phyloP scores from a whole-genome alignment of 2,113 vertebrate species.

The Microcebus tavaratra region DNA sequence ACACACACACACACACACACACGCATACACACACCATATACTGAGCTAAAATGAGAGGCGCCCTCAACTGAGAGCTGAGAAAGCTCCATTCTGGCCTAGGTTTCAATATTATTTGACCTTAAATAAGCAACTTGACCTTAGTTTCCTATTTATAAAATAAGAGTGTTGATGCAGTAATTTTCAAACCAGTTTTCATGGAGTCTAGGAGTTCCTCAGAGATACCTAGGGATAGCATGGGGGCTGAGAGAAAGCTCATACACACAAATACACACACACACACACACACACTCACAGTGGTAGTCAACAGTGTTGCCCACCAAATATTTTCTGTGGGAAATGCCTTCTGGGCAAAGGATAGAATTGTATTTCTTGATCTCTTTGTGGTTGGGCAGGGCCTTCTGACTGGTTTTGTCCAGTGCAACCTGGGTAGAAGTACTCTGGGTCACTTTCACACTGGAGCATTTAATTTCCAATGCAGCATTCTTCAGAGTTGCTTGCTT shows the following conservation, averaged over 20 bases:
- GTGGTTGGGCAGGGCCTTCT: not conserved
- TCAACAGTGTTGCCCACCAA: not conserved
- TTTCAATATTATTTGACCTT: constrained; percentile 21
- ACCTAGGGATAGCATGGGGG: not conserved
- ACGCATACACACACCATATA: not conserved
- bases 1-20: not conserved
- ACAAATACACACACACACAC: not conserved
- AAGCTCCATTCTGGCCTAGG: not conserved
- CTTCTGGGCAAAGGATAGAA: not conserved
- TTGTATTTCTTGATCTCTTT: not conserved
- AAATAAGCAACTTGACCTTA: not conserved
- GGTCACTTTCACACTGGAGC: not conserved
- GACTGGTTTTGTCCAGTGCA: not conserved
- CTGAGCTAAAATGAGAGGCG: not conserved
- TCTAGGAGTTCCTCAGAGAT: not conserved
- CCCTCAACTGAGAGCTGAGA: not conserved
- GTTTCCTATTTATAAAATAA: not conserved
- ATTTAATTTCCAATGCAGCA: not conserved
- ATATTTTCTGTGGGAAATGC: not conserved
- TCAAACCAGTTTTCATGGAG: not conserved
- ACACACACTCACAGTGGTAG: not conserved
- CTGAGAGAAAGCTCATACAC: not conserved
- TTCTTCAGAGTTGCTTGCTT: not conserved
- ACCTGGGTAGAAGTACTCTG: not conserved
- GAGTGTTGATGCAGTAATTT: not conserved